Percentiles rank a stretch among this genome's conserved stretches.
Conservation (phyloP, 2,113 vertebrate genomes). For the Manacus vitellinus region DNA sequence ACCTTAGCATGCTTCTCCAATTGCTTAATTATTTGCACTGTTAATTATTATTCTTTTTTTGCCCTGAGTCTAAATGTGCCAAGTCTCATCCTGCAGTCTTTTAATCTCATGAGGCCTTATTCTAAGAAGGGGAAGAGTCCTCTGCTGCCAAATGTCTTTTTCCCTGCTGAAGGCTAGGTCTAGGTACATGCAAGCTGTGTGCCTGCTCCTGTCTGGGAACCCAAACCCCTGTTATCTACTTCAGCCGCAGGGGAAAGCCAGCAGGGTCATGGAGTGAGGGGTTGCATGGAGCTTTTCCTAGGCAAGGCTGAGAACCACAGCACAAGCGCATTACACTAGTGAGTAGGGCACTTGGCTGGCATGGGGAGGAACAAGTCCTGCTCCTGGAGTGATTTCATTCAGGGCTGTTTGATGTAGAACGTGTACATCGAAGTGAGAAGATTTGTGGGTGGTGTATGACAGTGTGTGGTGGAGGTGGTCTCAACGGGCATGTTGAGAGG, state of each 20-base stretch:
- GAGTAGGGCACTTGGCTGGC: neutral
- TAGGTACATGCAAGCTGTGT: neutral
- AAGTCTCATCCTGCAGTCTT: neutral
- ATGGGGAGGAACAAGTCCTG: neutral
- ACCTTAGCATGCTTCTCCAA: neutral
- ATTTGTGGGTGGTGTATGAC: neutral
- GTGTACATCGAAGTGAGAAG: neutral
- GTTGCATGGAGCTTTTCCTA: neutral
- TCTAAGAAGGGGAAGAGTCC: neutral
- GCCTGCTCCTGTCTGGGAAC: neutral
- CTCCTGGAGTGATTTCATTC: neutral
- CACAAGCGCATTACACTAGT: neutral
- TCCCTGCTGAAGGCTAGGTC: neutral
- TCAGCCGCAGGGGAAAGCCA: fast-evolving
- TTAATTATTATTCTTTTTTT: neutral
- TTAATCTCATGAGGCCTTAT: neutral
- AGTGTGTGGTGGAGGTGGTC: neutral
- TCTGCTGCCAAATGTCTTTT: neutral
- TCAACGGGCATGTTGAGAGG: neutral
- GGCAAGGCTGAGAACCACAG: neutral
- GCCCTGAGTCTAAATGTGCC: neutral
- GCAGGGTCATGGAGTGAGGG: fast-evolving
- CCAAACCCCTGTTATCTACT: neutral
- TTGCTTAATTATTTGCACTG: neutral
- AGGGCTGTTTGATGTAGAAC: neutral